Evolutionary conservation across 2,113 vertebrate species (phyloP).

Genomic region (Apteryx mantelli): DNA sequence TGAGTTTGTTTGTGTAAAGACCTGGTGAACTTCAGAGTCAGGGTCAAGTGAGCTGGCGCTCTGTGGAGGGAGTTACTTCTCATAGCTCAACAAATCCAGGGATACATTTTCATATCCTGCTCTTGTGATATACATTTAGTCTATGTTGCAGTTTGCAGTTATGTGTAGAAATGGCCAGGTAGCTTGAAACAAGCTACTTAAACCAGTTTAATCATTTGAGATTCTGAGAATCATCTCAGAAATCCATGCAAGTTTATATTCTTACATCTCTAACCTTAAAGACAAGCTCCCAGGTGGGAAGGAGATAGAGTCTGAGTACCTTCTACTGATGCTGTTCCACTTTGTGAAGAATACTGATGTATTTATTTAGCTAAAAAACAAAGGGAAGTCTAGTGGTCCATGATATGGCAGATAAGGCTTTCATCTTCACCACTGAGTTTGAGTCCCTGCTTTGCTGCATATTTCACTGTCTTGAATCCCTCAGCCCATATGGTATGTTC

Average conservation of each 20-base stretch:
- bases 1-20: not conserved
- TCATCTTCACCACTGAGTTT: not conserved
- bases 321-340: not conserved
- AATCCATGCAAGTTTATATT: not conserved
- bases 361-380: constrained; percentile 13
- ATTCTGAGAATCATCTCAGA: not conserved
- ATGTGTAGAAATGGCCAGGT: not conserved
- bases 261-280: constrained; percentile 12
- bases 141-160: not conserved
- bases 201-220: not conserved
- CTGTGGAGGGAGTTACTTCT: not conserved
- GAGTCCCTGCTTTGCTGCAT: not conserved
- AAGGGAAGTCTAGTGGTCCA: not conserved
- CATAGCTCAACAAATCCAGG: not conserved
- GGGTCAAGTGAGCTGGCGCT: not conserved
- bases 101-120: not conserved
- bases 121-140: not conserved
- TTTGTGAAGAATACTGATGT: not conserved
- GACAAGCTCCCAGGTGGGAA: not conserved
- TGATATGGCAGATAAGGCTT: not conserved
- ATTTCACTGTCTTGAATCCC: not conserved
- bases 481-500: not conserved
- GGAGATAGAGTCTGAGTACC: not conserved
- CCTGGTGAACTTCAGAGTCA: not conserved
- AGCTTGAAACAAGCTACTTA: not conserved